phyloP scores from a whole-genome alignment of 2,888 invertebrate species.

The Yponomeuta malinellus region DNA sequence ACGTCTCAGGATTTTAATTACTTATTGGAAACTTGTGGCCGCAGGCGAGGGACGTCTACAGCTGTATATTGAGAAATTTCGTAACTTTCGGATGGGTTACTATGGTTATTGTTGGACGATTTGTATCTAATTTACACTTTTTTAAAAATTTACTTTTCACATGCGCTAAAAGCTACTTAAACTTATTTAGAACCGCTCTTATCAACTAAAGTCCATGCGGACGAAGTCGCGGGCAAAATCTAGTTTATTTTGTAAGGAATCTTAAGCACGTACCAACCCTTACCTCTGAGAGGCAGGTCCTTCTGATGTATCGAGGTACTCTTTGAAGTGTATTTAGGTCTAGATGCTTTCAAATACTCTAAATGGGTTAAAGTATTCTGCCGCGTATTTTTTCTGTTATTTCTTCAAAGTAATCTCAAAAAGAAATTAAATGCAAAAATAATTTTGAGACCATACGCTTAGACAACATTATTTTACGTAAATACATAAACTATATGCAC shows the following conservation, averaged over 20 bases:
- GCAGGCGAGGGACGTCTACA: slow-evolving; percentile 61
- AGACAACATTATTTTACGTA: too few species aligned
- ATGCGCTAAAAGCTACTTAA: too few species aligned
- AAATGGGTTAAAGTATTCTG: too few species aligned
- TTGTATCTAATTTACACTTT: not conserved
- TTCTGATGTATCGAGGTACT: not conserved
- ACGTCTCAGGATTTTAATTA: slow-evolving; percentile 71
- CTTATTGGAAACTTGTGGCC: slow-evolving; percentile 75
- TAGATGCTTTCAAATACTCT: not conserved
- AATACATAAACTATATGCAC: too few species aligned
- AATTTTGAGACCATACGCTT: too few species aligned
- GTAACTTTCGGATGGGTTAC: slow-evolving; percentile 36
- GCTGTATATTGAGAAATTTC: slow-evolving; percentile 62
- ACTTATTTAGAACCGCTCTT: too few species aligned
- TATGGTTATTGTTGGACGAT: slow-evolving; percentile 19
- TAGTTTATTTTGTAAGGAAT: not conserved
- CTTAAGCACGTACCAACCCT: not conserved
- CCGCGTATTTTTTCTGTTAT: too few species aligned
- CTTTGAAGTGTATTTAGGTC: not conserved
- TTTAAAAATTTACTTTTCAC: too few species aligned
- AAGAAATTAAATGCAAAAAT: too few species aligned
- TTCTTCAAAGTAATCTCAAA: too few species aligned
- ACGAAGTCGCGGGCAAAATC: too few species aligned
- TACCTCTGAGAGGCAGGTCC: not conserved
- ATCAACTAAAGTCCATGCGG: too few species aligned